Evolutionary conservation across 2,113 vertebrate genomes (phyloP), one percentile per base, ranked within the genome.

Genomic region (Leptodactylus fuscus): DNA sequence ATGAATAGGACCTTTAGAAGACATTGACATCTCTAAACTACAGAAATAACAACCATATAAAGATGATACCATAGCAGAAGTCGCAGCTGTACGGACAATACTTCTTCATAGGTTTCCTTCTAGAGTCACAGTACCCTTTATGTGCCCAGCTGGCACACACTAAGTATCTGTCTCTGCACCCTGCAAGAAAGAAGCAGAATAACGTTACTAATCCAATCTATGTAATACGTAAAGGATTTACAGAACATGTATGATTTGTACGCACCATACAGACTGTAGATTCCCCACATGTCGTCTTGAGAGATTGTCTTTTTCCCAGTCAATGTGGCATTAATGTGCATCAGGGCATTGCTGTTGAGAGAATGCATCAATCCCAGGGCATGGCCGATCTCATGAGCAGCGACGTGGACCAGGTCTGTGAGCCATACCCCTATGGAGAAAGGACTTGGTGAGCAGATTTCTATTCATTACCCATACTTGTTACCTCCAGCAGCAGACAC

Each of bases 351-450:
- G 0, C 94, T 89, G 53, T 97, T 94, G 91, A 95, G 92, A 0
- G 98, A 98, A 91, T 99, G 98, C 98, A 99, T 99, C 38, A 99
- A 94, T 1, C 98, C 98, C 29, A 99, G 89, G 1, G 94, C 95
- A 0, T 99, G 98, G 2, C 98, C 97, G 0, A 99, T 97, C 90
- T 99, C 98, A 0, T 99, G 98, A 34, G 97, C 97, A 0, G 97
- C 97, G 34, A 99, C 95, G 0, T 99, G 98, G 5, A 99, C 97
- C 81, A 99, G 93, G 88, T 99, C 96, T 0, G 97, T 99, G 15
- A 99, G 94, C 98, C 98, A 99, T 1, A 98, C 97, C 0, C 96
- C 98, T 16, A 41, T 7, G 13, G 27, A 55, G 29, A 38, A 27
- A 75, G 13, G 15, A 13, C 5, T 27, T 29, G 13, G 38, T 65